Base-by-base conservation (phyloP, 2,888 invertebrate genomes). In the Eugnorisma glareosa region DNA sequence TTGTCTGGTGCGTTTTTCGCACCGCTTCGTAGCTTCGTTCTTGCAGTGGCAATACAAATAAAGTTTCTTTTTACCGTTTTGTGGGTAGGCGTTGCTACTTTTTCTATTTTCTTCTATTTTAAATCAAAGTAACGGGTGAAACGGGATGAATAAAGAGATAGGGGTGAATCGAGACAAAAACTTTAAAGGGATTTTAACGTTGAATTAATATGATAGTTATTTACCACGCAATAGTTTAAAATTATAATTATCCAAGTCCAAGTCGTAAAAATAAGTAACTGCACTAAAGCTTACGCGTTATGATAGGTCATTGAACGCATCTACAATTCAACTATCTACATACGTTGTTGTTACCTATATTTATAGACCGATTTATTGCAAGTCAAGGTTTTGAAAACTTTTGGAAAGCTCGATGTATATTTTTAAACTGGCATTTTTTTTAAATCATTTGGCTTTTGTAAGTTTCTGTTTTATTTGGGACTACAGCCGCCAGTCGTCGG, bases 271-370 rank as follows among this genome's bases (percentile, higher is more conserved):
- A 28, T 15, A 28, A 15, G 6, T 13, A 24, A 13, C n/a, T 64
- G 15, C 15, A 64, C 40, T 7, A 64, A 64, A 64, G n/a, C 64
- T 40, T 3, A 40, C 15, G n/a, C 37, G 37, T 7, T 2, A 31
- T 59, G 63, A 2, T 63, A 40, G 64, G 40, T 64, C 64, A 40
- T 64, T 64, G 37, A 64, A 40, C 64, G n/a, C 64, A 59, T 59
- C 31, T 31, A 59, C 31, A 59, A 31, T 31, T 31, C 31, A 18
- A 59, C 31, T 7, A 18, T 31, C 59, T 59, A 59, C 18, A 1
- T 40, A 37, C 24, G 35, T 63, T n/a, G n/a, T n/a, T n/a, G n/a
- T n/a, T n/a, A 13, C 37, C 18, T 18, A 59, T 59, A 59, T 51
- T 51, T n/a, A 54, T 15, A 59, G 8, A 31, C 18, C 59, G 10